phyloP scores from a whole-genome alignment of 2,888 invertebrate species.

The Machimus rusticus region DNA sequence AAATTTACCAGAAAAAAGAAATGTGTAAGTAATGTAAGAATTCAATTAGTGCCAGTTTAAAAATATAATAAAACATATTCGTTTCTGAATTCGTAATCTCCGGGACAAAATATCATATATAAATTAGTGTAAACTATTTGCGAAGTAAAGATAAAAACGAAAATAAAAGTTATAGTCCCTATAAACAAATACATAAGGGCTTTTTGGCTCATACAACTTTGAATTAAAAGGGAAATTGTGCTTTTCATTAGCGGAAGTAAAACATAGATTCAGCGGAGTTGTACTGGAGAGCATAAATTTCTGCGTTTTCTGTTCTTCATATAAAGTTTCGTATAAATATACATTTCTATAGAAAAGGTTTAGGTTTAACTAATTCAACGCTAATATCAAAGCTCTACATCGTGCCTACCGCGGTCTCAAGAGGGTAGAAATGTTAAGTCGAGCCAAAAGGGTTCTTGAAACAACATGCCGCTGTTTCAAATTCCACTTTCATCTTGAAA shows the following conservation, averaged over 20 bases:
- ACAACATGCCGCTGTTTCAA: background rate
- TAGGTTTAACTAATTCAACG: background rate
- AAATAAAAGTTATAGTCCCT: background rate
- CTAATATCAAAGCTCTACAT: background rate
- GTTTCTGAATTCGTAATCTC: too few relatives aligned
- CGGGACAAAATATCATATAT: too few relatives aligned
- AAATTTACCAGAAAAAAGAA: too few relatives aligned
- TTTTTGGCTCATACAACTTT: background rate
- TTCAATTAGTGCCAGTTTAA: too few relatives aligned
- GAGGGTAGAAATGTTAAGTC: background rate
- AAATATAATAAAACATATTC: too few relatives aligned
- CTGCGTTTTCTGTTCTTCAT: background rate
- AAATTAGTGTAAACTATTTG: too few relatives aligned
- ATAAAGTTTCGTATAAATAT: background rate
- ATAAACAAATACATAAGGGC: background rate
- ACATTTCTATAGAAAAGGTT: background rate
- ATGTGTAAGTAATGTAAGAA: too few relatives aligned
- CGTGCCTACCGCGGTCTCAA: background rate
- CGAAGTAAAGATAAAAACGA: background rate
- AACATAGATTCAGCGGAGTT: background rate
- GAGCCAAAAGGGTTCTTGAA: background rate
- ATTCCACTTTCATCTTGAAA: background rate
- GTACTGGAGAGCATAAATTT: background rate
- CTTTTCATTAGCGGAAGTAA: background rate
- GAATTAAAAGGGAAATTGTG: background rate